phyloP scores from a whole-genome alignment of 2,888 invertebrate species.

The Ichneumon xanthorius region DNA sequence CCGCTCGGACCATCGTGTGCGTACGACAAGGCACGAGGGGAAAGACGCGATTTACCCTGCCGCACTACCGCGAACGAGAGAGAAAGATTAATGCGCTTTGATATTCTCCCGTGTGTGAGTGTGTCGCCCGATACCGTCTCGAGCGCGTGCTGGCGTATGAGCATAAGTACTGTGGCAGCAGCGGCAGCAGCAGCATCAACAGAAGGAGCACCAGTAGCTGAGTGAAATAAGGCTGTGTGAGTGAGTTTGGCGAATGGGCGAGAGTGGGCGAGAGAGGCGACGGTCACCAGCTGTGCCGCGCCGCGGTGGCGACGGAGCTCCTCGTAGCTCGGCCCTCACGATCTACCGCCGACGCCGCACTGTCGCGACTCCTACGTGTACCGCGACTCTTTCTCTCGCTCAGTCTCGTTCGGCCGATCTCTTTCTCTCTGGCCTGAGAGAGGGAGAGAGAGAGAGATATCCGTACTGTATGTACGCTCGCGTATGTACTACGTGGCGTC shows the following conservation, averaged over 20 bases:
- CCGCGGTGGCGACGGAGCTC: constrained; percentile 68
- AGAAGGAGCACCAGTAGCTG: constrained; percentile 49
- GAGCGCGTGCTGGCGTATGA: constrained; percentile 48
- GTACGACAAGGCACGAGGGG: constrained; percentile 14
- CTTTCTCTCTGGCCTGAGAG: not conserved
- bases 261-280: constrained; percentile 72
- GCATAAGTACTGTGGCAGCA: constrained; percentile 27
- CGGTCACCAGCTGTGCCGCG: constrained; percentile 77
- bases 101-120: constrained; percentile 41
- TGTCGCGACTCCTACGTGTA: constrained; percentile 71
- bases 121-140: constrained; percentile 24
- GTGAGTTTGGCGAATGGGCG: constrained; percentile 68
- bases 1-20: constrained; percentile 20
- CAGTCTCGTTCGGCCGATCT: not conserved
- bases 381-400: constrained; percentile 34
- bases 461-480: constrained; percentile 42
- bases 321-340: constrained; percentile 60
- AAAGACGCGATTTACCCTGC: constrained; percentile 26
- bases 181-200: constrained; percentile 48
- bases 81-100: constrained; percentile 30
- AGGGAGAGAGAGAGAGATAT: not conserved
- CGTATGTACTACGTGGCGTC: constrained; percentile 64
- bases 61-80: constrained; percentile 1
- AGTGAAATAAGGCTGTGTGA: constrained; percentile 41
- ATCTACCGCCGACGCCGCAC: constrained; percentile 71